Base-by-base conservation (phyloP, 2,797 vertebrate species). In the Molossus molossus region DNA sequence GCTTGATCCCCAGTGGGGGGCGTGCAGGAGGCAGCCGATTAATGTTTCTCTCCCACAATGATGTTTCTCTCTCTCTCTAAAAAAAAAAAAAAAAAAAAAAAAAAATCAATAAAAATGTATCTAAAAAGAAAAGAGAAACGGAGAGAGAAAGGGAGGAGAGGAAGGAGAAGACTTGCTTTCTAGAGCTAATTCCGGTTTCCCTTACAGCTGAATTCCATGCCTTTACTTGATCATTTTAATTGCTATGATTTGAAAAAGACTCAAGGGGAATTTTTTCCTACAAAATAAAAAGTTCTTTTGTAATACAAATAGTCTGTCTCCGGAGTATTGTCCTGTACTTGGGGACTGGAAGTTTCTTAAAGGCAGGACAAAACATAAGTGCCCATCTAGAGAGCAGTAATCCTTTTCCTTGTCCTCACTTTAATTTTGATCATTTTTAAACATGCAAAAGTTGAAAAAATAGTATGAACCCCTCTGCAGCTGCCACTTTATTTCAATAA, bases 201-300 rank as follows among this genome's bases (percentile, higher is more conserved):
- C 48, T 79, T 82, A 9, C 3, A 88, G 29, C 25, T 86, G 75
- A 86, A 82, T 55, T 89, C 12, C 15, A 7, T 45, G 72, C 23
- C 58, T 87, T 79, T 69, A 60, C 2, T 83, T 10, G 25, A 79
- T 83, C 64, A 55, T 88, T 94, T 84, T 73, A 90, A 40, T 50
- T 50, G 55, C 58, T 81, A 79, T 65, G 58, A 85, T 87, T 85
- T 94, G 53, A 93, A 90, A n/a, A 77, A 76, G 9, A 9, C 82
- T 90, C 33, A 9, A 75, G 80, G 65, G 53, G 1, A 48, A n/a
- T 37, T 84, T 86, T 75, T 60, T 10, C 11, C 12, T 70, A 45
- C 48, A 80, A 95, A 93, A 93, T 14, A 15, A 96, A 58, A 40
- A 84, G 48, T 57, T 95, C 5, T 90, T 87, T 84, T 76, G 29